These are phyloP conservation scores for Acanthornis magna DNA, from an alignment of 2,797 vertebrate species.

Conservation along the genomic window DNA sequence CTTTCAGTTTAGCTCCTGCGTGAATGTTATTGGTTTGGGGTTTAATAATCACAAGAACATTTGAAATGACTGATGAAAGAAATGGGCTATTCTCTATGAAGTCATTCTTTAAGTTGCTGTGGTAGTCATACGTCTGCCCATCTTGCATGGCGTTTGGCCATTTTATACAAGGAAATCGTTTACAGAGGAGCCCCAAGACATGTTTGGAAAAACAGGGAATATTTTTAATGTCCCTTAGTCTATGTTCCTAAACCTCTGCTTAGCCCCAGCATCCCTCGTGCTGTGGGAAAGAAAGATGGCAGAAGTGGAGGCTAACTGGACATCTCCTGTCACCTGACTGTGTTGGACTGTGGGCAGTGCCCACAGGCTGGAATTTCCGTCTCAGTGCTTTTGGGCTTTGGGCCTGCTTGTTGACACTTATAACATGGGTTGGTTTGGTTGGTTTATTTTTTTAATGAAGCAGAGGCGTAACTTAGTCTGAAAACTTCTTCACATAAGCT, in stretches of 20 bases:
- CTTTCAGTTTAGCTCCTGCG: neutral
- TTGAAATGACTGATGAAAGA: neutral
- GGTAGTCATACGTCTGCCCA: neutral
- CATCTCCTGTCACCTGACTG: rapidly evolving
- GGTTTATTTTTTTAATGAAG: neutral
- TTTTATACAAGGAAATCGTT: neutral
- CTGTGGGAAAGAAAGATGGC: neutral
- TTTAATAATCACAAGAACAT: neutral
- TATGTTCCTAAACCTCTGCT: neutral
- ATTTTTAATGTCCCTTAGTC: neutral
- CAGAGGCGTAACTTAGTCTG: neutral
- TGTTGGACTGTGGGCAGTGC: neutral
- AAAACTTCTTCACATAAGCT: neutral
- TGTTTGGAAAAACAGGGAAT: neutral
- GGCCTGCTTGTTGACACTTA: neutral
- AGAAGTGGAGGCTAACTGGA: neutral
- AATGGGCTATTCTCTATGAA: neutral
- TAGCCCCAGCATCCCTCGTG: neutral
- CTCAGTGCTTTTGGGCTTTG: neutral
- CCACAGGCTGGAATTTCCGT: neutral
- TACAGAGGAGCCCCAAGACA: neutral
- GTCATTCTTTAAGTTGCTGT: neutral
- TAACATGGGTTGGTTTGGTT: neutral
- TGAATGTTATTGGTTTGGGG: neutral
- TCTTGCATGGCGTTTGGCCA: neutral